Evolutionary conservation across 2,888 invertebrate genomes (phyloP).

Genomic region (Adelognathus sp.): DNA sequence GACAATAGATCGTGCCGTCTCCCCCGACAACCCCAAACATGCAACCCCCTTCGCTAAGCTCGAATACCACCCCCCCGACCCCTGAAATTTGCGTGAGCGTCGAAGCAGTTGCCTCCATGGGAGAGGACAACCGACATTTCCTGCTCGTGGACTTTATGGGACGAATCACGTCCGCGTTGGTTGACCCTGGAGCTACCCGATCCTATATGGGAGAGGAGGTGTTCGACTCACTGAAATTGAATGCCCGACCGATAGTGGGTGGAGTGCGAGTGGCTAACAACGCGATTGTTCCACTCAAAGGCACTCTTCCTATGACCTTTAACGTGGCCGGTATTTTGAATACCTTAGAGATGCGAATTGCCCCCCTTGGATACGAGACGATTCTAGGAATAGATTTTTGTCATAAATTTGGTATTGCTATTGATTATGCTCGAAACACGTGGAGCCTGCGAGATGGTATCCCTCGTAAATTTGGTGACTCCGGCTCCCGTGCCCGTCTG

Average conservation of each 20-base stretch:
- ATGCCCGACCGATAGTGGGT: neutral
- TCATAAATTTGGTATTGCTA: neutral
- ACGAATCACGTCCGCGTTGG: neutral
- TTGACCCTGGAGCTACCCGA: neutral
- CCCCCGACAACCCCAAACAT: rapidly evolving
- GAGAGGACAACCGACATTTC: neutral
- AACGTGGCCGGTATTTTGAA: neutral
- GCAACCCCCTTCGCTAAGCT: neutral
- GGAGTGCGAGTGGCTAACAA: conserved; percentile 1
- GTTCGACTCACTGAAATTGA: neutral
- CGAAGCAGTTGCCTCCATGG: too few species aligned
- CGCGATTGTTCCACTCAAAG: neutral
- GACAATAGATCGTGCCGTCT: neutral
- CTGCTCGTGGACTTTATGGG: neutral
- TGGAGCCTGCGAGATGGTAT: neutral
- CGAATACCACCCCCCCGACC: neutral
- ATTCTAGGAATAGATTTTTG: neutral
- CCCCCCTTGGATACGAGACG: neutral
- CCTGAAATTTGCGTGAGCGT: neutral
- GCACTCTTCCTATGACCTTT: too few species aligned
- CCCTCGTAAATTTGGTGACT: neutral
- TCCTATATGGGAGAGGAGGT: neutral
- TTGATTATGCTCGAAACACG: neutral
- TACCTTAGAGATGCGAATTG: neutral
- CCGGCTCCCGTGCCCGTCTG: neutral